Conservation (phyloP, 2,797 vertebrate genomes). For the Melanotaenia pygmaea region DNA sequence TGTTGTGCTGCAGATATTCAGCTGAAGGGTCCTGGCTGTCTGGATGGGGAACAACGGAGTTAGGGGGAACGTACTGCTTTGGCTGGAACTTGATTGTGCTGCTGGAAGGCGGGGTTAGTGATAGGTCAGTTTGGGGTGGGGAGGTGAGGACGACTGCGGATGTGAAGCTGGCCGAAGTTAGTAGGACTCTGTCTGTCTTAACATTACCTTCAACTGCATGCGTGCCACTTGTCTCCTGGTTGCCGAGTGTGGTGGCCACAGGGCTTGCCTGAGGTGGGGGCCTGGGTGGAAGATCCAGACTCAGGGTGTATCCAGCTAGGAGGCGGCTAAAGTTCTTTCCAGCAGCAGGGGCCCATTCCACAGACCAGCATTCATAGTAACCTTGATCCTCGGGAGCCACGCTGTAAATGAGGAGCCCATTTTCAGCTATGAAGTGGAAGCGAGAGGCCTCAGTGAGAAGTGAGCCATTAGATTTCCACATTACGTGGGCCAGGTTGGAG, state of each 20-base stretch:
- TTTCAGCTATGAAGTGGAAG: constrained; percentile 88
- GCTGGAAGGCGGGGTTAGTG: constrained; percentile 77
- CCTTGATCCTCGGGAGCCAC: constrained; percentile 89
- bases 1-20: constrained; percentile 89
- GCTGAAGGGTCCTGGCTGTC: constrained; percentile 83
- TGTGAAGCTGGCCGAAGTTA: constrained; percentile 75
- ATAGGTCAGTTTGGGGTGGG: constrained; percentile 76
- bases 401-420: constrained; percentile 91
- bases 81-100: constrained; percentile 69
- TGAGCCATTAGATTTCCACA: constrained; percentile 89
- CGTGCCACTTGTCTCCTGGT: constrained; percentile 31
- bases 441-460: constrained; percentile 87
- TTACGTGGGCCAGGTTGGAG: constrained; percentile 91
- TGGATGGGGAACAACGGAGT: constrained; percentile 72
- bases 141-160: constrained; percentile 68
- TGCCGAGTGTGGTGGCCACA: constrained; percentile 21
- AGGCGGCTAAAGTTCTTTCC: constrained; percentile 89
- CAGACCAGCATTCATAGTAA: constrained; percentile 91
- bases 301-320: constrained; percentile 85
- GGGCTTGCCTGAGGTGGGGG: constrained; percentile 50
- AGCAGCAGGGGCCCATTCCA: constrained; percentile 85
- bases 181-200: constrained; percentile 69
- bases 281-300: constrained; percentile 78
- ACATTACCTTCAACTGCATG: constrained; percentile 83
- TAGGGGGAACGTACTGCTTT: constrained; percentile 75